Conservation (phyloP, 2,113 vertebrate genomes). For the Elachura formosa region DNA sequence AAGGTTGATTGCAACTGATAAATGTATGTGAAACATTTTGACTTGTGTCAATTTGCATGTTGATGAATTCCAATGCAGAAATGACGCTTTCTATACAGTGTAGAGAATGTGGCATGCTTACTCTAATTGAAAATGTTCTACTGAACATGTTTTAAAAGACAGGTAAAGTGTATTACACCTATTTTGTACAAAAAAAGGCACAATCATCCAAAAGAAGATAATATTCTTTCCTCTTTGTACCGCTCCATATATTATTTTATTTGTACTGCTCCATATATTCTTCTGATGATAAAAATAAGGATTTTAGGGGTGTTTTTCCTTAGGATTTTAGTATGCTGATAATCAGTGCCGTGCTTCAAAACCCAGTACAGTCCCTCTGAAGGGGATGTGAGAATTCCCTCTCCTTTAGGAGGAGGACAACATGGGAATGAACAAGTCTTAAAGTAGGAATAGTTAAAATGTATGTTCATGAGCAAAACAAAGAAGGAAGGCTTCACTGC, state of each 20-base stretch:
- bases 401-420: neutral
- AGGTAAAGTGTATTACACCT: neutral
- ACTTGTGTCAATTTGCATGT: slow-evolving; percentile 30
- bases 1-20: slow-evolving; percentile 36
- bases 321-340: neutral
- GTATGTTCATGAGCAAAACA: neutral
- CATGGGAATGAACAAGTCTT: neutral
- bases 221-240: neutral
- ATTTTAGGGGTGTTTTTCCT: neutral
- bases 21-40: slow-evolving; percentile 51
- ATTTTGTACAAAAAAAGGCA: neutral
- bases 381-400: neutral
- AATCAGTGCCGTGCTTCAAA: neutral
- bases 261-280: neutral
- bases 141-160: neutral
- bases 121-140: neutral
- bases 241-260: neutral
- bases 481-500: neutral
- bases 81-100: neutral
- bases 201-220: neutral
- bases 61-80: slow-evolving; percentile 18
- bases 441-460: neutral
- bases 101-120: neutral
- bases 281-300: neutral
- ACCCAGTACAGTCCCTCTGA: neutral